A percentile compares a stretch with the other conserved stretches of the same genome.
Evolutionary conservation across 2,888 invertebrate genomes (phyloP).

Genomic region (Stenchaetothrips biformis): DNA sequence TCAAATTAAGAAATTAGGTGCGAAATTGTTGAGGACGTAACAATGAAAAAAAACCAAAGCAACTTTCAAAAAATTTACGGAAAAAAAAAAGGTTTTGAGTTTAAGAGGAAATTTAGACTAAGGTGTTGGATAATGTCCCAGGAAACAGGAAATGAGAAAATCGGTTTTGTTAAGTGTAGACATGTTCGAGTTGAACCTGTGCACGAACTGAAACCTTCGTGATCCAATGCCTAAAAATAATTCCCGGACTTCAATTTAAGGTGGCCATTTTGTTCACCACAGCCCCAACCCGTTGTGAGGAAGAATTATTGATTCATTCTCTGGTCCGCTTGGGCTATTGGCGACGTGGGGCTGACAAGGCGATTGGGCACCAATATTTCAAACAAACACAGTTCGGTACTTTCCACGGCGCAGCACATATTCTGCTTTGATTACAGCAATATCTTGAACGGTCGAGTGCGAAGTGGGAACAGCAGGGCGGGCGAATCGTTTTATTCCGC

Average conservation of each 20-base stretch:
- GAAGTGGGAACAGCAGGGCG: constrained; percentile 16
- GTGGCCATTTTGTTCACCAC: constrained; percentile 20
- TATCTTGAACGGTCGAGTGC: neutral
- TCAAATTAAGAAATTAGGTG: too few species aligned
- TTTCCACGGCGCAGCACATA: neutral
- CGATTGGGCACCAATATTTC: neutral
- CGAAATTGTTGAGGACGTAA: too few species aligned
- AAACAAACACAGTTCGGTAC: neutral
- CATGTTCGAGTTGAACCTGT: too few species aligned
- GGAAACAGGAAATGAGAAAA: too few species aligned
- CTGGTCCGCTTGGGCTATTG: neutral
- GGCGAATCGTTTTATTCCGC: neutral
- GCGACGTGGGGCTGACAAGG: neutral
- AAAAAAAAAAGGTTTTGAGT: too few species aligned
- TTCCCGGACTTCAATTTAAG: neutral
- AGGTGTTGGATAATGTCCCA: too few species aligned
- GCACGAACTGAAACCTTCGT: neutral
- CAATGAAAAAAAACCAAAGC: too few species aligned
- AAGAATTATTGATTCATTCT: neutral
- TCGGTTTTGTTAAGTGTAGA: too few species aligned
- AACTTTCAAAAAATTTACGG: too few species aligned
- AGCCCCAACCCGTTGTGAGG: neutral
- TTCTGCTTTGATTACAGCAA: neutral
- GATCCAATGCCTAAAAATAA: neutral
- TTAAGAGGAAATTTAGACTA: too few species aligned